Evolutionary conservation across 2,888 invertebrate genomes (phyloP).

Genomic region (Watsonalla binaria): DNA sequence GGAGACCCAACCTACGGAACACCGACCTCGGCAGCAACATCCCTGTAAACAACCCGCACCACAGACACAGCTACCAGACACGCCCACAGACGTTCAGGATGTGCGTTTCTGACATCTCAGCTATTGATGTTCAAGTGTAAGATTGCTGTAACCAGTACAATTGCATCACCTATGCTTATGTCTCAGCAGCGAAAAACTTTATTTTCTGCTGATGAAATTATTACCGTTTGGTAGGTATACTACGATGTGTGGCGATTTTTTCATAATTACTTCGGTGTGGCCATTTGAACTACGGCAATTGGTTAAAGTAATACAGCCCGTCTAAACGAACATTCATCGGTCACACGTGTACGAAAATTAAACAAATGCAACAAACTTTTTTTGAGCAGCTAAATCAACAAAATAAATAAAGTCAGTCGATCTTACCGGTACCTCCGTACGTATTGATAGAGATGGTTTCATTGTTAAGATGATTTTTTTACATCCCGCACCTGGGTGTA

Average conservation of each 20-base stretch:
- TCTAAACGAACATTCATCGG: no score
- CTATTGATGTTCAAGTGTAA: not conserved
- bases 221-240: no score
- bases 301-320: no score
- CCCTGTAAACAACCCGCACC: conserved; percentile 49
- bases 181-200: no score
- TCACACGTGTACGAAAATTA: not conserved
- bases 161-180: no score
- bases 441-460: conserved; percentile 33
- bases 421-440: conserved; percentile 41
- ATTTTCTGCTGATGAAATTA: no score
- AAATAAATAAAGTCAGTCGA: conserved; percentile 35
- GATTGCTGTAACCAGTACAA: no score
- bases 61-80: conserved; percentile 71
- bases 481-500: conserved; percentile 55
- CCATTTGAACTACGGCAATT: not conserved
- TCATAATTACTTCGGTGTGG: not conserved
- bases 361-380: not conserved
- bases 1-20: conserved; percentile 73
- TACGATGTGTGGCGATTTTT: no score
- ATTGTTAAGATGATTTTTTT: conserved; percentile 50
- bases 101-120: conserved; percentile 66
- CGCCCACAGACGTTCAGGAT: conserved; percentile 82
- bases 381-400: not conserved
- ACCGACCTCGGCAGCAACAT: conserved; percentile 45